Evolutionary conservation across 37 sponge, comb jelly and placozoan species (phyloP), one percentile per base, ranked within the genome.

Genomic region (Halichondria panicea): DNA sequence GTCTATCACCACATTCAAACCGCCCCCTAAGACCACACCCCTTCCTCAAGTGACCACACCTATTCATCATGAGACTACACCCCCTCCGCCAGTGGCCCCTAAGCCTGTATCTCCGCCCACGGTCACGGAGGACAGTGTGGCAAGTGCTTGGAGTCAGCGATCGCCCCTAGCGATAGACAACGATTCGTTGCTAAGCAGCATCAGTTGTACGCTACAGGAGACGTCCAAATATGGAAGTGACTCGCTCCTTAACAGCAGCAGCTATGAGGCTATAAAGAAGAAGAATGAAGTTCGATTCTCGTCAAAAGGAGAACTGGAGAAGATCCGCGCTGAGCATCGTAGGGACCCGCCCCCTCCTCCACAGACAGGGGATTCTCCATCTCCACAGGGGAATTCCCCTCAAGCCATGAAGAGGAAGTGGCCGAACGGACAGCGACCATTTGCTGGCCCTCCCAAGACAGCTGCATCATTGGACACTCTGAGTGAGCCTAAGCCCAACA

Each of bases 221-320:
- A 39, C 3, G 59, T 78, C 78, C 0, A 66, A 35, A 4, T 67
- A 67, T 57, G 78, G 78, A 13, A 78, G 78, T 36, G 78, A 78
- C 43, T 55, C 78, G 18, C 22, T 78, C 57, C 57, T 78, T 15
- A 31, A 24, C 15, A 25, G 6, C 1, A 22, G 43, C 39, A 25
- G 21, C 53, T 1, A 8, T 24, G 77, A 43, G 45, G 55, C 52
- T 25, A 44, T 21, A 48, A 52, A 44, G 41, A 36, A 19, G 22
- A 25, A 3, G 0, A 46, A 37, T n/a, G 19, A 41, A 1, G 65
- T 11, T 18, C 46, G 6, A 43, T 55, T 21, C 43, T 56, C 78
- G 4, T 21, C 78, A n/a, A 39, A 55, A n/a, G 78, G 78, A 41
- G 78, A 78, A 11, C 43, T 78, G 30, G 78, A 78, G 68, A 66